Evolutionary conservation across 2,113 vertebrate genomes (phyloP).

Genomic region (Gila orcuttii): DNA sequence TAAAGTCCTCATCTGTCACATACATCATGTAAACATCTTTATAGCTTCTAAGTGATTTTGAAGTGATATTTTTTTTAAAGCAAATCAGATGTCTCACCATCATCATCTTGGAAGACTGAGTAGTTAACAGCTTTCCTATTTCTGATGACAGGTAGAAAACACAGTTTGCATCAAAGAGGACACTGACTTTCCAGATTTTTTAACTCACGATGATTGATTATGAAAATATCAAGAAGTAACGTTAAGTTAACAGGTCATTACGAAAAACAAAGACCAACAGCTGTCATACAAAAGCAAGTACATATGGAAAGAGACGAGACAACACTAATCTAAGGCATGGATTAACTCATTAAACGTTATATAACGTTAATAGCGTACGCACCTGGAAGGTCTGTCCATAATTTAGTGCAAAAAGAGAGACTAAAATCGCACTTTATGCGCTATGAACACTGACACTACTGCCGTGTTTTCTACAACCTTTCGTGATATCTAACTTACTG

Average conservation of each 20-base stretch:
- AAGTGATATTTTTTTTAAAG: not conserved
- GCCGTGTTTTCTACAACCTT: not conserved
- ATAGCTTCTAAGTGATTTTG: not conserved
- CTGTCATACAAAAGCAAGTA: not conserved
- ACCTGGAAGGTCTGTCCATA: conserved; percentile 76
- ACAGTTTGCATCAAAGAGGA: not conserved
- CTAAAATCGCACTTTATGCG: not conserved
- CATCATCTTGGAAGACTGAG: conserved; percentile 67
- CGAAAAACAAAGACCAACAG: not conserved
- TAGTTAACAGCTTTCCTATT: conserved; percentile 73
- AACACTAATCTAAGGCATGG: not conserved
- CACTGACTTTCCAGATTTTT: not conserved
- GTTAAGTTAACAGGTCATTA: not conserved
- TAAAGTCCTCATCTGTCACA: conserved; percentile 87
- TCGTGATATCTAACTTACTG: not conserved
- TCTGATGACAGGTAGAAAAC: conserved; percentile 57
- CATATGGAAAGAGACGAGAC: not conserved
- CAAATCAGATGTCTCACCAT: conserved; percentile 59
- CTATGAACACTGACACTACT: not conserved
- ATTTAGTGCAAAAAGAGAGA: not conserved
- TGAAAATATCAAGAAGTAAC: not conserved
- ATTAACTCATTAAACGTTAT: not conserved
- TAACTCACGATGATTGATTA: not conserved
- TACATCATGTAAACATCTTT: not conserved
- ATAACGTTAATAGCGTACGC: conserved; percentile 6